phyloP scores from a whole-genome alignment of 2,797 vertebrate genomes.

The Acridotheres tristis region DNA sequence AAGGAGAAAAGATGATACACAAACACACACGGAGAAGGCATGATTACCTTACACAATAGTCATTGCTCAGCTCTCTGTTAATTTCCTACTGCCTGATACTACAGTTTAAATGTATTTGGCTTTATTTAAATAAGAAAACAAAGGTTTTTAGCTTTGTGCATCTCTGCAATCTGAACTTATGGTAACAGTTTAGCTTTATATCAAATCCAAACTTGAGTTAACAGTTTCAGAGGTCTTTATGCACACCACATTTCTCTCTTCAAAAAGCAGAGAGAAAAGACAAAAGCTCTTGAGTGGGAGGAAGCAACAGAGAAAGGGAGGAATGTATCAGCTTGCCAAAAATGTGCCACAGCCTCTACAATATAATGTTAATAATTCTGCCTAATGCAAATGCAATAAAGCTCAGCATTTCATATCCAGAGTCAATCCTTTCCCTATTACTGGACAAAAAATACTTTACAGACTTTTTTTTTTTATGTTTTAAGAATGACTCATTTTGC shows the following conservation, averaged over 20 bases:
- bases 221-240: neutral
- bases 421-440: conserved; percentile 20
- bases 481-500: conserved; percentile 2
- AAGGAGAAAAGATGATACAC: neutral
- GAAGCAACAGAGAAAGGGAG: conserved; percentile 32
- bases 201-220: conserved; percentile 11
- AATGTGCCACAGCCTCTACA: conserved; percentile 47
- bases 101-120: neutral
- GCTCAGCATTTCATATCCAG: conserved; percentile 21
- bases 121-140: neutral
- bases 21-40: neutral
- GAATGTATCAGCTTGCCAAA: conserved; percentile 64
- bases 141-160: neutral
- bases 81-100: neutral
- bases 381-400: conserved; percentile 42
- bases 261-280: conserved; percentile 51
- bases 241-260: neutral
- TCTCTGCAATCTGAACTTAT: conserved; percentile 13
- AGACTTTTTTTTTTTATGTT: neutral
- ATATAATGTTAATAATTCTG: conserved; percentile 51
- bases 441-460: neutral
- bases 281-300: conserved; percentile 51
- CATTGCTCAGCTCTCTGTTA: neutral
- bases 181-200: neutral
- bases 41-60: neutral